Base-by-base conservation (phyloP, 1,140 invertebrate species). In the Ganaspis sp. region DNA sequence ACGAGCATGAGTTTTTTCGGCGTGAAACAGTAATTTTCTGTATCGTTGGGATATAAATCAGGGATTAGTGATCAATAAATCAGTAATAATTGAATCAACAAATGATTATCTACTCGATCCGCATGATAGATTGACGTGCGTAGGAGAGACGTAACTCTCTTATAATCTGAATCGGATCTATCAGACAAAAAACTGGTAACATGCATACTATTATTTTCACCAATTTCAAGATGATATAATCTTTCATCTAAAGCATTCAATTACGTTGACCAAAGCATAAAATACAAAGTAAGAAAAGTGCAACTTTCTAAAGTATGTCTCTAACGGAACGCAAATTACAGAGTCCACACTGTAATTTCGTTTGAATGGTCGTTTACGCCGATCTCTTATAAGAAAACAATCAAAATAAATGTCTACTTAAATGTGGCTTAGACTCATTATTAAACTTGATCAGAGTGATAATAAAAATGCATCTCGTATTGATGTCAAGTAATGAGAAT, bases 261-360 rank as follows among this genome's bases (percentile, higher is more conserved):
- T 64, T n/a, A 29, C 23, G 21, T 64, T 64, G 26, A n/a, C 23
- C 58, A 29, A 29, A 64, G 23, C 23, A 64, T 64, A 64, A 64
- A 64, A 64, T 64, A 12, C 26, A 64, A 64, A 64, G 4, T 64
- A n/a, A 64, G 26, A 64, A 29, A 64, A 64, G 58, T 64, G 58
- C 58, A 64, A 29, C 58, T 64, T 64, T 64, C 26, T 34, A 29
- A 64, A 64, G 58, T 64, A 64, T 64, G 58, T 64, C 58, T 64
- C 58, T 64, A 64, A 64, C 58, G 58, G 58, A 64, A 64, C 58
- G 58, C 21, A 64, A 64, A 64, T 34, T 64, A 64, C 58, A 64
- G 58, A 64, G 26, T 64, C 26, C 23, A 64, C 12, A 29, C 58
- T 64, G 21, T 64, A 64, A 64, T 64, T 64, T 64, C 23, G 12